phyloP scores from a whole-genome alignment of 2,888 invertebrate species.

The Cheilosia pagana region DNA sequence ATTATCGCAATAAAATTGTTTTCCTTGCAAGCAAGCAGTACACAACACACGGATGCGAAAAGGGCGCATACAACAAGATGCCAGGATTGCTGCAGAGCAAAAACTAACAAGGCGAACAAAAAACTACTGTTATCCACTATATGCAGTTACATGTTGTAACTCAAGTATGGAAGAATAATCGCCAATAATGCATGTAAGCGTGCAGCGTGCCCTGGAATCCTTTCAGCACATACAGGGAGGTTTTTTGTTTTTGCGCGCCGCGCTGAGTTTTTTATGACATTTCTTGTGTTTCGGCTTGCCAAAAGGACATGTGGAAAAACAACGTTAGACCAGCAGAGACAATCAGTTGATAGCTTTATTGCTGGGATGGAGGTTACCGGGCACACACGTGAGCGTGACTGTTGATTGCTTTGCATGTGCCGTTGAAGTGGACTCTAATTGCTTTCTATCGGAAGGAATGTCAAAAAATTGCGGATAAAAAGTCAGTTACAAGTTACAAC shows the following conservation, averaged over 20 bases:
- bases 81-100: conserved; percentile 4
- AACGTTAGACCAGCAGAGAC: conserved; percentile 25
- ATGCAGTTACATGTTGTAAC: conserved; percentile 59
- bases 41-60: conserved; percentile 51
- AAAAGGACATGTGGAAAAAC: conserved; percentile 46
- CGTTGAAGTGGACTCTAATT: conserved; percentile 68
- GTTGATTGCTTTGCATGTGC: conserved; percentile 64
- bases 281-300: neutral
- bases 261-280: conserved; percentile 33
- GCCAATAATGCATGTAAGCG: conserved; percentile 50
- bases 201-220: conserved; percentile 25
- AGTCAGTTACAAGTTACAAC: conserved; percentile 62
- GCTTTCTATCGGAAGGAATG: conserved; percentile 53
- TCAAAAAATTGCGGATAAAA: conserved; percentile 60
- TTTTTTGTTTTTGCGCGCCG: conserved; percentile 13
- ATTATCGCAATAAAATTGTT: conserved; percentile 73
- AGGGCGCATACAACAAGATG: conserved; percentile 46
- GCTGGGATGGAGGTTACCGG: neutral
- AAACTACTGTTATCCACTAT: neutral
- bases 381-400: conserved; percentile 49
- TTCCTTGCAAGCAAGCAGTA: conserved; percentile 15
- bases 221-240: neutral
- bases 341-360: conserved; percentile 56
- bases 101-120: neutral
- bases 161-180: conserved; percentile 46